A percentile compares a stretch with the other conserved stretches of the same genome.
phyloP scores from a whole-genome alignment of 2,113 vertebrate genomes.

The Brachirus orientalis region DNA sequence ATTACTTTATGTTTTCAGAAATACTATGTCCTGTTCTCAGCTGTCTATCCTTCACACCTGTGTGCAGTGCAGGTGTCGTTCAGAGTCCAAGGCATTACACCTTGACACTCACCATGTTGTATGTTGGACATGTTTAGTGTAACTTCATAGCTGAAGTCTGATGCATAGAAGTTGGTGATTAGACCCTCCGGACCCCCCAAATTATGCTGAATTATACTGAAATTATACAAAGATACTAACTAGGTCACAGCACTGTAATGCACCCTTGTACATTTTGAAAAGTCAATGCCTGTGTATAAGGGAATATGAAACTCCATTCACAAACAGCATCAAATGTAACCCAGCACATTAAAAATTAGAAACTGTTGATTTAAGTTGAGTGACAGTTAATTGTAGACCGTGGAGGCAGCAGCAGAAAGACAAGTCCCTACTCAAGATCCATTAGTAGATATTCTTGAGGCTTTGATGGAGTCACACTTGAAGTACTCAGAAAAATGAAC shows the following conservation, averaged over 20 bases:
- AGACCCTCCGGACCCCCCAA: not conserved
- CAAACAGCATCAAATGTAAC: not conserved
- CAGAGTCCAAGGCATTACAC: not conserved
- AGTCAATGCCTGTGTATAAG: not conserved
- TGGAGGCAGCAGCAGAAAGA: too few species aligned
- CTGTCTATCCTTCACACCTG: too few species aligned
- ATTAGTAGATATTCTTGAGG: not conserved
- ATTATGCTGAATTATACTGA: too few species aligned
- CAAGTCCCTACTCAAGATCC: not conserved
- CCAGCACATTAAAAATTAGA: too few species aligned
- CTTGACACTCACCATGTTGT: not conserved
- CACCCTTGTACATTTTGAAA: constrained; percentile 7
- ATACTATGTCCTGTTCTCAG: too few species aligned
- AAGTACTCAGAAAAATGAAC: not conserved
- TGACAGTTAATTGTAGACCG: not conserved
- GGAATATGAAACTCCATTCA: not conserved
- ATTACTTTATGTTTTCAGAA: too few species aligned
- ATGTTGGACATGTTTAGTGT: constrained; percentile 5
- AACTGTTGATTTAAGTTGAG: not conserved
- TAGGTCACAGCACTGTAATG: constrained; percentile 36
- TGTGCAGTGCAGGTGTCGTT: too few species aligned
- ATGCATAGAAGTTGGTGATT: constrained; percentile 21
- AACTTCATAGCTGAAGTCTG: constrained; percentile 4
- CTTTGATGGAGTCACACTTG: not conserved
- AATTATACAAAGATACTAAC: constrained; percentile 45